Conservation (phyloP, 2,797 vertebrate species). For the Propithecus deckenii region DNA sequence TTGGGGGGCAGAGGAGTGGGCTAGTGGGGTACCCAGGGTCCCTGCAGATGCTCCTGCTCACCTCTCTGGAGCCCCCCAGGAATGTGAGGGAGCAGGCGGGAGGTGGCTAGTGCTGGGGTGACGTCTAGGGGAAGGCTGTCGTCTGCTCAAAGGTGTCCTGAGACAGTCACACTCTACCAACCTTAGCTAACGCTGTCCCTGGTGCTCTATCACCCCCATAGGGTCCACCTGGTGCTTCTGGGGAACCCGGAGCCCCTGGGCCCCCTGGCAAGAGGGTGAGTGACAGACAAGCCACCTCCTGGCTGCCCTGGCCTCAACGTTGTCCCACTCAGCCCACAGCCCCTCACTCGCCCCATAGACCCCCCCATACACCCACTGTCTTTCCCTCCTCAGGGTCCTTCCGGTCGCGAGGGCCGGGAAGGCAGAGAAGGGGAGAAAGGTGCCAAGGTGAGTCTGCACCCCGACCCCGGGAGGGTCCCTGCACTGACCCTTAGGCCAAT, state of each 20-base stretch:
- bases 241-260: constrained; percentile 92
- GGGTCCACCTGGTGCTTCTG: constrained; percentile 93
- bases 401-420: constrained; percentile 87
- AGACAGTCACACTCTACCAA: neutral
- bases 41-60: neutral
- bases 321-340: too few species aligned
- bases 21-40: neutral
- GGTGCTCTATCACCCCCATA: constrained; percentile 58
- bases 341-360: neutral
- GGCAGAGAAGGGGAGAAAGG: constrained; percentile 92
- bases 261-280: constrained; percentile 93
- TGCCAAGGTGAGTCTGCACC: constrained; percentile 85
- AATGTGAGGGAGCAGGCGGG: neutral
- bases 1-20: neutral
- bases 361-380: neutral
- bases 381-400: constrained; percentile 85
- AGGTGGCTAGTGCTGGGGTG: neutral
- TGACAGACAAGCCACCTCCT: neutral
- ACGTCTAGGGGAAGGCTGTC: neutral
- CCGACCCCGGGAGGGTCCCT: neutral
- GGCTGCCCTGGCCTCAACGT: neutral
- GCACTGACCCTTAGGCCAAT: neutral
- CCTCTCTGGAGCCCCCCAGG: neutral
- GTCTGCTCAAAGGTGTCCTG: neutral
- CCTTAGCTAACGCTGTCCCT: rapidly evolving